A percentile compares a stretch with the other conserved stretches of the same genome.
Conservation (phyloP, 2,113 vertebrate species). For the Plecturocebus donacophilus region DNA sequence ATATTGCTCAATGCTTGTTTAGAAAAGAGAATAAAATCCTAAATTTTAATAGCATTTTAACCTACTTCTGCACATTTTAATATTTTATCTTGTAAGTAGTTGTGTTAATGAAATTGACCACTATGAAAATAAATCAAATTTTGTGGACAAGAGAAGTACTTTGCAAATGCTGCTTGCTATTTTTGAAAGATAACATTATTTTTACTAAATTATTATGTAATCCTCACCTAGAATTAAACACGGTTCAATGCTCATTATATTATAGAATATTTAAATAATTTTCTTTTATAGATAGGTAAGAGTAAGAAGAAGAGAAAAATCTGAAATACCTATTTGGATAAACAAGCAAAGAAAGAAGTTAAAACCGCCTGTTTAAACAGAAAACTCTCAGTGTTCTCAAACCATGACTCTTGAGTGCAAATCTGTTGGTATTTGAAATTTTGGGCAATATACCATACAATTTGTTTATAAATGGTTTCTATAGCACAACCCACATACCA, state of each 20-base stretch:
- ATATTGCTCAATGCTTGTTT: neutral
- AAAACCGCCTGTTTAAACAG: neutral
- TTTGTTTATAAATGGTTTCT: neutral
- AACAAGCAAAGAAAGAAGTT: neutral
- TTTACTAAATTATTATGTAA: neutral
- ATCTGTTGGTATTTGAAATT: neutral
- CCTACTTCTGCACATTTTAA: neutral
- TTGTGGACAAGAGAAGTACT: neutral
- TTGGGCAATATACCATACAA: neutral
- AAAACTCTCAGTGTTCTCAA: neutral
- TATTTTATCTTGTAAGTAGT: neutral
- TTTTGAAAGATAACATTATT: neutral
- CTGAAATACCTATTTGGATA: neutral
- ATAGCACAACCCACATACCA: neutral
- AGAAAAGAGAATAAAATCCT: neutral
- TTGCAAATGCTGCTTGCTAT: neutral
- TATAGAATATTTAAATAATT: neutral
- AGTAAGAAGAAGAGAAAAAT: neutral
- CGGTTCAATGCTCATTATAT: neutral
- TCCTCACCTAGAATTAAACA: constrained; percentile 7
- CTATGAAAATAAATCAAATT: neutral
- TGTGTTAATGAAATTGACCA: neutral
- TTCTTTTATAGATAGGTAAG: neutral
- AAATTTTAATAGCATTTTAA: neutral
- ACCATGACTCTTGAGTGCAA: neutral